Evolutionary conservation across 2,113 vertebrate genomes (phyloP), one percentile per base, ranked within the genome.

Genomic region (Kryptolebias marmoratus): DNA sequence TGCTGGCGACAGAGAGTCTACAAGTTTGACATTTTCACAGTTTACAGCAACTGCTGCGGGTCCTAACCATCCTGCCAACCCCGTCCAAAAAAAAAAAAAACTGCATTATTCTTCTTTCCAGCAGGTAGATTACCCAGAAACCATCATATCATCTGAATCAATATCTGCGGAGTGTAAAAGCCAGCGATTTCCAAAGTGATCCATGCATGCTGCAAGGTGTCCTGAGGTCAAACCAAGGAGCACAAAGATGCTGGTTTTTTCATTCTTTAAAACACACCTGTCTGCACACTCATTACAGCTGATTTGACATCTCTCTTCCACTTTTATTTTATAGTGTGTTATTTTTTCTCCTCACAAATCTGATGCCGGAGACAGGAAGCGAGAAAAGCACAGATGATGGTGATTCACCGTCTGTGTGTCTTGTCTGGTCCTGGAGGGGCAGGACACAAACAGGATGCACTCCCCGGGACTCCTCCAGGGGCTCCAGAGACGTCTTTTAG

Each of bases 21-120:
- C 91, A 93, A 94, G 92, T 94, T 95, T 95, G 93, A 95, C 94
- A 95, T 95, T 93, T 95, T 94, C 93, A 84, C 90, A 93, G 93
- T 94, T 93, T 94, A 94, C 93, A 93, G 88, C 94, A 93, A 93
- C 93, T 94, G 93, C 93, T 87, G 89, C 84, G 80, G 86, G 88
- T 87, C 88, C 77, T 85, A 93, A 93, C 91, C 87, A 90, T 87
- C 84, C 89, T 88, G 78, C 79, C 44, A 79, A 62, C 86, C 72
- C 72, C 1, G 77, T 36, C 3, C 7, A 36, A 36, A 36, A 36
- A 54, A 32, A 76, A 0, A n/a, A 18, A 36, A 0, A 22, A 22
- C 22, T 22, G 22, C 22, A 22, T 22, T 22, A 22, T 22, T 0
- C 7, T 10, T 9, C 3, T 11, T 11, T 18, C 42, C 12, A 11